Evolutionary conservation across 1,140 invertebrate species (phyloP).

Genomic region (Chelonus insularis): DNA sequence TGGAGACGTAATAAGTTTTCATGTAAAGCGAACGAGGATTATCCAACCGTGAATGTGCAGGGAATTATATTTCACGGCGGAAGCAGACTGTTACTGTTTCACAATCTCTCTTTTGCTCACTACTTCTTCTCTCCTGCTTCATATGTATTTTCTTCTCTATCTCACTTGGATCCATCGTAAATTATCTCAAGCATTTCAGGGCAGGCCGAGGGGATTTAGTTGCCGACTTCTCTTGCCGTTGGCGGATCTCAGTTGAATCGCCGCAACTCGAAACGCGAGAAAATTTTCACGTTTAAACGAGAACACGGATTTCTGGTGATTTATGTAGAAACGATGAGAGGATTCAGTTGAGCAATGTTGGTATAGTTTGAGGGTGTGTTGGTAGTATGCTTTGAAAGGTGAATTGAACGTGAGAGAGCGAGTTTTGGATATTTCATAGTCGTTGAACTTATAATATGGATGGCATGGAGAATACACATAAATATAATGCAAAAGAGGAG

Average conservation of each 20-base stretch:
- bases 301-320: conserved; percentile 9
- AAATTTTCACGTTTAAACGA: conserved; percentile 21
- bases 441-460: conserved; percentile 1
- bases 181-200: conserved; percentile 44
- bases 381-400: neutral
- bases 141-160: conserved; percentile 4
- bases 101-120: conserved; percentile 16
- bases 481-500: neutral
- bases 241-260: conserved; percentile 5
- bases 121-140: conserved; percentile 4
- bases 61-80: conserved; percentile 61
- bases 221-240: conserved; percentile 23
- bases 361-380: neutral
- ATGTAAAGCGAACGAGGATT: conserved; percentile 59
- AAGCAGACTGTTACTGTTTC: conserved; percentile 58
- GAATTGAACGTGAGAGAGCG: neutral
- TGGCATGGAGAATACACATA: neutral
- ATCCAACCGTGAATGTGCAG: conserved; percentile 60
- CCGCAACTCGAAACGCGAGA: conserved; percentile 11
- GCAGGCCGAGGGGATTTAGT: conserved; percentile 38
- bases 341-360: neutral
- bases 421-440: conserved; percentile 12
- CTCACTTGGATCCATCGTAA: conserved; percentile 45
- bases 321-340: conserved; percentile 11
- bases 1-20: conserved; percentile 58